Base-by-base conservation (phyloP, 1,140 invertebrate species). In the Cardiocondyla obscurior region DNA sequence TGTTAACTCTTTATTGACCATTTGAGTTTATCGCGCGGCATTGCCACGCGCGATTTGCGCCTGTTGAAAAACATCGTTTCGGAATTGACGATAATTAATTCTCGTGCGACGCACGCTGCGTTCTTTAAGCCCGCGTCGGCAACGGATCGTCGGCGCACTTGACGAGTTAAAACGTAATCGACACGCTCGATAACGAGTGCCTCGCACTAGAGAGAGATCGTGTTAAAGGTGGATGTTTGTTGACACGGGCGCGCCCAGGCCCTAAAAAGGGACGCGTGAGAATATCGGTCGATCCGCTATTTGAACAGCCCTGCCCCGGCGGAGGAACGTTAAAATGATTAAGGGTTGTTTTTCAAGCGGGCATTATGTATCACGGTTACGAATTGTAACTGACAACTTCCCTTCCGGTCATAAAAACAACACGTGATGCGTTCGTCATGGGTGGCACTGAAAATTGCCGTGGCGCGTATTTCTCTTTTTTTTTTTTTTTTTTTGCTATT, bases 311-410 rank as follows among this genome's bases (percentile, higher is more conserved):
- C 46, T 79, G n/a, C 33, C 39, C 7, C 16, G 10, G 28, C 30
- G 33, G 12, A 30, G 12, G n/a, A 6, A 79, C 74, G 33, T 79
- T 79, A 69, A 69, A 67, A 79, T 79, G 62, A 79, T 69, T 69
- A 69, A 79, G 74, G 74, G 74, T 67, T 79, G 33, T 79, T 79
- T 79, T 69, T 79, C 62, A 55, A 79, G 46, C 33, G 60, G 67
- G 30, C 30, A 49, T 67, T 69, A 28, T 28, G 36, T 53, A 53
- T 67, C n/a, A 53, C 62, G 30, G 74, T 53, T 51, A 67, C 28
- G 6, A 55, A 12, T 49, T 76, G 28, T 79, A 53, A 79, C 46
- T 30, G 60, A 69, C 74, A 69, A 30, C 62, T 69, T 67, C 22
- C 62, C 12, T 79, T 79, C 22, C 33, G 74, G 19, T 33, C n/a